Base-by-base conservation (phyloP, 2,113 vertebrate species). In the Chlamydotis undulata region DNA sequence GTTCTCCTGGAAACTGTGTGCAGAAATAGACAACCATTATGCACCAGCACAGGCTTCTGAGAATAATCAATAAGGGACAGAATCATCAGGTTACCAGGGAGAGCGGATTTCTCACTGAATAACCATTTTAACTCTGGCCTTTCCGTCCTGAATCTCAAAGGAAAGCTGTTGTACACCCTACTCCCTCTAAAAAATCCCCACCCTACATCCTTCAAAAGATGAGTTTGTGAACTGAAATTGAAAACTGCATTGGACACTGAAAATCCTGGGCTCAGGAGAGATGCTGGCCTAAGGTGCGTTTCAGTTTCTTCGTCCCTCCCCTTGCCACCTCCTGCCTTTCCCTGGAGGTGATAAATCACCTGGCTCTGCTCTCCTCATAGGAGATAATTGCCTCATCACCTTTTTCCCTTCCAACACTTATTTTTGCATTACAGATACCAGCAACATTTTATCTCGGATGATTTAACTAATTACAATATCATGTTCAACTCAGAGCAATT, bases 151-250 rank as follows among this genome's bases (percentile, higher is more conserved):
- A 80, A 19, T 50, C 57, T 76, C 24, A 37, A 60, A 22, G 14
- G 10, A 69, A 56, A 69, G 3, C 4, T 33, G 5, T 5, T 73
- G 19, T 21, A 16, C 33, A 47, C 7, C 1, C 2, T 25, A 21
- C 2, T 64, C 9, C 24, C 33, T 83, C 10, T 13, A 50, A 55
- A 50, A 55, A 61, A 61, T 2, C 0, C 1, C 28, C 21, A 24
- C 35, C 13, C 2, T 17, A 71, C 64, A 53, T 61, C 1, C 1
- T 52, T 65, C 2, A 19, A 14, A 65, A 85, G 45, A 31, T 6
- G 11, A 18, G 11, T 7, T 9, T 41, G 1, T 45, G 43, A 90
- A 39, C 9, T 74, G 22, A 12, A 77, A 92, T 70, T 79, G 25
- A 55, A 23, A 83, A 83, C 31, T 61, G 19, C 23, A 10, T 12